Percentiles rank a stretch among this genome's conserved stretches.
These are phyloP conservation scores for Caenorhabditis sp. DNA, from an alignment of 2,888 invertebrate genomes.

Conservation along the genomic window DNA sequence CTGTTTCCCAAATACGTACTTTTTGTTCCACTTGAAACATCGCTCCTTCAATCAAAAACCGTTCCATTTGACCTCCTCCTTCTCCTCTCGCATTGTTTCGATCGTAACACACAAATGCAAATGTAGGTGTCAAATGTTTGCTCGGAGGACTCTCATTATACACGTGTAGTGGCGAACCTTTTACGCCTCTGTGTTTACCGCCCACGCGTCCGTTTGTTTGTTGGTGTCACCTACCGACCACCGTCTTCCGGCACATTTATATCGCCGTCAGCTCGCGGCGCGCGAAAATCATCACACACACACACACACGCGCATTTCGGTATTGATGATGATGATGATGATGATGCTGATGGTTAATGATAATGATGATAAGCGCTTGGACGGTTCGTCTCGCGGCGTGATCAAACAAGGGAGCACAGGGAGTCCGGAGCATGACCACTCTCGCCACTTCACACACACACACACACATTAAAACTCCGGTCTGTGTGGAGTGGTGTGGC, in stretches of 20 bases:
- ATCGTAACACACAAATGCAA: background rate
- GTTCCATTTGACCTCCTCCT: too few species aligned
- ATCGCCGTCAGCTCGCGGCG: too few species aligned
- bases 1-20: too few species aligned
- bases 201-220: background rate
- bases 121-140: conserved; percentile 9
- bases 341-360: conserved; percentile 1
- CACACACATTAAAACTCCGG: conserved; percentile 16
- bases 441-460: conserved; percentile 37
- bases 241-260: too few species aligned
- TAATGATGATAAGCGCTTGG: too few species aligned
- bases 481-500: conserved; percentile 5
- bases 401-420: conserved; percentile 25
- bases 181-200: background rate
- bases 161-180: conserved; percentile 3
- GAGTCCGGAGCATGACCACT: conserved; percentile 39
- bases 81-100: conserved; percentile 14
- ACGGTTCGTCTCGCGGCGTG: conserved; percentile 22
- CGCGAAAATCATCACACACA: too few species aligned
- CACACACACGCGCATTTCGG: too few species aligned
- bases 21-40: too few species aligned
- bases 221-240: background rate
- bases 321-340: too few species aligned
- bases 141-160: conserved; percentile 9
- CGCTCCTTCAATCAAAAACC: too few species aligned